Percentiles rank a stretch among this genome's conserved stretches.
These are phyloP conservation scores for Chaetodon auriga DNA, from an alignment of 2,113 vertebrate species.

Conservation along the genomic window DNA sequence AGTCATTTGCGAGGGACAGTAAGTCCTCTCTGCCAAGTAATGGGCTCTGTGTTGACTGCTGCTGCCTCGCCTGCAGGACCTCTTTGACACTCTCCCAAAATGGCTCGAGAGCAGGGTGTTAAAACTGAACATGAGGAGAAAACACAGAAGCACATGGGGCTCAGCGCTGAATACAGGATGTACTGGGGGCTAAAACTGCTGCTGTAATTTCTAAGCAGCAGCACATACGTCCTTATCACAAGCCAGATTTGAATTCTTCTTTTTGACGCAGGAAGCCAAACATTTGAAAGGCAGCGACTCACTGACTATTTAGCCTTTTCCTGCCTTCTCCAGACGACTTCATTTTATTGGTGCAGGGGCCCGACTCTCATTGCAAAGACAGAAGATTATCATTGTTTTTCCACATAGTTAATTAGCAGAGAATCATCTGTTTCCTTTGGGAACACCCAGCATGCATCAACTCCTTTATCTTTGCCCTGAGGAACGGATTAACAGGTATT, in stretches of 20 bases:
- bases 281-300: slow-evolving; percentile 33
- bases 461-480: slow-evolving; percentile 49
- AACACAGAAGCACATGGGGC: neutral
- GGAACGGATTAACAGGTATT: slow-evolving; percentile 72
- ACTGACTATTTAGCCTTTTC: slow-evolving; percentile 40
- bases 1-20: neutral
- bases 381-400: slow-evolving; percentile 64
- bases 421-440: slow-evolving; percentile 58
- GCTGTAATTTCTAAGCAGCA: slow-evolving; percentile 5
- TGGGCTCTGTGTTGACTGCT: slow-evolving; percentile 29
- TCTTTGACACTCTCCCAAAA: slow-evolving; percentile 39
- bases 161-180: neutral
- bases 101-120: slow-evolving; percentile 19
- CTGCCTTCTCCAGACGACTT: slow-evolving; percentile 33
- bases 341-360: slow-evolving; percentile 54
- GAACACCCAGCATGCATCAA: slow-evolving; percentile 48
- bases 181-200: neutral
- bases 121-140: slow-evolving; percentile 1
- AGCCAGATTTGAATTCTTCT: neutral
- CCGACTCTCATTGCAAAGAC: slow-evolving; percentile 45
- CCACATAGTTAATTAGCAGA: slow-evolving; percentile 65
- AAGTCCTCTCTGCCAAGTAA: slow-evolving; percentile 33
- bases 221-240: neutral
- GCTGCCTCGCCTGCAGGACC: slow-evolving; percentile 19
- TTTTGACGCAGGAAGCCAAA: slow-evolving; percentile 16